phyloP scores from a whole-genome alignment of 2,113 vertebrate genomes.

The Platysteira castanea region DNA sequence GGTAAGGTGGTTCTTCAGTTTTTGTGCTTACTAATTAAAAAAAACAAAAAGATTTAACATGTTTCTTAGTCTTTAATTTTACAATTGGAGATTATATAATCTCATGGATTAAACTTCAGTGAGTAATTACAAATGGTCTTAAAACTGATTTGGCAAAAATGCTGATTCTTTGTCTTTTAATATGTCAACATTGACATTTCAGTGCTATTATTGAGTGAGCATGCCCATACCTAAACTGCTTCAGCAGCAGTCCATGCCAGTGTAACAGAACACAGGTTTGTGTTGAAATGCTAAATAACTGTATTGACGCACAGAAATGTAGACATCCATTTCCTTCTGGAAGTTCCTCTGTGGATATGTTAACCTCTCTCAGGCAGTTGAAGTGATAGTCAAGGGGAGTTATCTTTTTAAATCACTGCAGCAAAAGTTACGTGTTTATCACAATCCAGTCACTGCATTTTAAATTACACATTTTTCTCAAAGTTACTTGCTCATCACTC shows the following conservation, averaged over 20 bases:
- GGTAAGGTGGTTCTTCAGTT: constrained; percentile 69
- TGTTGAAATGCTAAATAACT: neutral
- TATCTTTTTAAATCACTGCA: neutral
- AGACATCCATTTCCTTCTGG: neutral
- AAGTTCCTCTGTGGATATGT: neutral
- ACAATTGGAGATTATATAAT: neutral
- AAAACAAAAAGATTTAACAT: neutral
- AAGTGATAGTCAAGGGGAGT: neutral
- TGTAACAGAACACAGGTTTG: neutral
- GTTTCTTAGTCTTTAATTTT: neutral
- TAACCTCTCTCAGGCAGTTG: neutral
- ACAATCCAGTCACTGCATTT: neutral
- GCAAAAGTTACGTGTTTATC: neutral
- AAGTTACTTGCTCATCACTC: neutral
- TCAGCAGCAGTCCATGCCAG: neutral
- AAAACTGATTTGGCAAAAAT: neutral
- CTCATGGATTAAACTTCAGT: neutral
- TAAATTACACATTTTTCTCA: neutral
- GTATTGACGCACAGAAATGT: neutral
- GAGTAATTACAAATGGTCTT: neutral
- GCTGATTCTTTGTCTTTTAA: neutral
- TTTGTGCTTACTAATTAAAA: neutral
- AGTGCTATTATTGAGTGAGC: neutral
- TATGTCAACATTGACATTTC: neutral
- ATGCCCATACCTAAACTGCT: neutral